phyloP scores from a whole-genome alignment of 2,888 invertebrate species.

The Pimpla rufipes region DNA sequence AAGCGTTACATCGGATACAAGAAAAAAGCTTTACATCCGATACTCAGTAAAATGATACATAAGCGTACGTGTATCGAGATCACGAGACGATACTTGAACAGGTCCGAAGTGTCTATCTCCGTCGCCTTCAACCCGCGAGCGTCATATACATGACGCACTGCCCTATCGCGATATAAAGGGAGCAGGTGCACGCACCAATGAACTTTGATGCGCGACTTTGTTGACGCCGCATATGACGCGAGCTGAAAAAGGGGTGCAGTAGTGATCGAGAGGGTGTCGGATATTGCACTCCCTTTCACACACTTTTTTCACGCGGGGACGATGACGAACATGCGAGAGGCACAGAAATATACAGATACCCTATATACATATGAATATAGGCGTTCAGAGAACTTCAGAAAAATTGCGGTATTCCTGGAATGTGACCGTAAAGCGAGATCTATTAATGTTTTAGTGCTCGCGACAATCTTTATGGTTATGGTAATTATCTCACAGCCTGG shows the following conservation, averaged over 20 bases:
- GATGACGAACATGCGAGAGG: not conserved
- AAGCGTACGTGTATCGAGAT: conserved; percentile 1
- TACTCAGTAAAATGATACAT: not conserved
- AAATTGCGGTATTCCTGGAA: too few relatives aligned
- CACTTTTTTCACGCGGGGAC: conserved; percentile 5
- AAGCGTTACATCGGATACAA: too few relatives aligned
- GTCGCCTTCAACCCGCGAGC: conserved; percentile 14
- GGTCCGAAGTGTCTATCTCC: conserved; percentile 22
- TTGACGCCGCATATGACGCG: not conserved
- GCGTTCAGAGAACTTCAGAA: not conserved
- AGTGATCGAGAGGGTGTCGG: conserved; percentile 27
- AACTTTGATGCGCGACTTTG: conserved; percentile 26
- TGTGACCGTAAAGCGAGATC: too few relatives aligned
- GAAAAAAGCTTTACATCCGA: not conserved
- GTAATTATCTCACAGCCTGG: too few relatives aligned
- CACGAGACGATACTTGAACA: conserved; percentile 15
- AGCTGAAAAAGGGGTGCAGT: conserved; percentile 31
- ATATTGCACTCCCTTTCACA: conserved; percentile 33
- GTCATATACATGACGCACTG: conserved; percentile 32
- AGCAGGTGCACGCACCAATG: conserved; percentile 12
- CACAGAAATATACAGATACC: not conserved
- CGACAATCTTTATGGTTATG: too few relatives aligned
- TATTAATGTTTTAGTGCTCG: not conserved
- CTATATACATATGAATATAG: not conserved
- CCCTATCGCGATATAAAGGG: conserved; percentile 14